Evolutionary conservation across 2,797 vertebrate species (phyloP), one percentile per base, ranked within the genome.

Genomic region (Pempheris klunzingeri): DNA sequence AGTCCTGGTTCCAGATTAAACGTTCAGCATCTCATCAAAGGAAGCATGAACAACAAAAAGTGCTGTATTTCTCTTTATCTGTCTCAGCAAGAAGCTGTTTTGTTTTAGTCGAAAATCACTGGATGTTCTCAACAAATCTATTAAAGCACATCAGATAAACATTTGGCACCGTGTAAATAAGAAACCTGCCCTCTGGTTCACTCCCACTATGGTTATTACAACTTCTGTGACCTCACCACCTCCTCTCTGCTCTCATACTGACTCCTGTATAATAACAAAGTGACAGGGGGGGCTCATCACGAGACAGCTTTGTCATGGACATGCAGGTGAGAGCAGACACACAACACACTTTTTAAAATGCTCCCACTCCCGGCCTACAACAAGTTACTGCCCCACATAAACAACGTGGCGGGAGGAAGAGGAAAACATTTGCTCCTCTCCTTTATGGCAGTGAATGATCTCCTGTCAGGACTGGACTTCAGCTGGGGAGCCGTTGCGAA

Each of bases 121-220:
- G 53, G 78, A 78, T 57, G 62, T 84, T 58, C 60, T 58, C 12
- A 67, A 47, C 44, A 58, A 78, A 54, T 63, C 26, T 32, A 36
- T 67, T 24, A 77, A 85, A 89, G 78, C 73, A 69, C 84, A 74
- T 50, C 71, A 73, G 65, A 86, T 74, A 24, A 63, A 83, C 67
- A 68, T 39, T 17, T 30, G 63, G 61, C 66, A 64, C 59, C 9
- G 55, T 90, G 88, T 93, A 90, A 82, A 91, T 93, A 89, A 72
- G 13, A 68, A 80, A 80, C 62, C 39, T 72, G 18, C 65, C 82
- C 53, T 76, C 63, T 60, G 55, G 43, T 68, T 32, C 36, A 53
- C 55, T 81, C 62, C 50, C 55, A 78, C 75, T 47, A 20, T 36
- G 17, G 44, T 76, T 74, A 46, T 53, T 63, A 57, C 36, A 64